Evolutionary conservation across 2,888 invertebrate genomes (phyloP).

Genomic region (Chrysodeixis includens): DNA sequence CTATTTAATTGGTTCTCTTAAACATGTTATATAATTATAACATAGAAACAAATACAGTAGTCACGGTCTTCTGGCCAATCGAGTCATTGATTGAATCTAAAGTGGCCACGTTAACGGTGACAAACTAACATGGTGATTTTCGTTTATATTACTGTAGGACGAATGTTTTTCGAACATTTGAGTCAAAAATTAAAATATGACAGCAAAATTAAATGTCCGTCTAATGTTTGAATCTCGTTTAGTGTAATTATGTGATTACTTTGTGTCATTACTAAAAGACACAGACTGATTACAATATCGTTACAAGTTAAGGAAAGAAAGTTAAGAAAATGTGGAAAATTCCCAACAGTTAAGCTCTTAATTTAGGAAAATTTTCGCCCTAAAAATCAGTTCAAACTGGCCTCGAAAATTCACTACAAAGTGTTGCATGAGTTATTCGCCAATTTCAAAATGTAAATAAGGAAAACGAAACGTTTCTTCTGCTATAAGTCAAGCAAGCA

Average conservation of each 20-base stretch:
- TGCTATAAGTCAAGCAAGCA: not conserved
- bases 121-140: too few relatives aligned
- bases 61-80: too few relatives aligned
- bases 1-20: too few relatives aligned
- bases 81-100: too few relatives aligned
- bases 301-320: not conserved
- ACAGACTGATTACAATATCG: constrained; percentile 4
- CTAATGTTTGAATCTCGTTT: too few relatives aligned
- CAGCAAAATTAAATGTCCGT: too few relatives aligned
- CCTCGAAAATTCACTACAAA: not conserved
- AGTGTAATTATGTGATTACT: not conserved
- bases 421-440: constrained; percentile 7
- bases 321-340: not conserved
- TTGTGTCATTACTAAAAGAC: not conserved
- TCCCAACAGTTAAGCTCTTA: not conserved
- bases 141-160: too few relatives aligned
- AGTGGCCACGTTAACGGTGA: too few relatives aligned
- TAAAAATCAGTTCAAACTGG: not conserved
- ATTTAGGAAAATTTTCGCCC: not conserved
- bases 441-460: not conserved
- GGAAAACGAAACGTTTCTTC: not conserved
- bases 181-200: too few relatives aligned
- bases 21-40: too few relatives aligned
- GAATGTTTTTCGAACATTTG: too few relatives aligned
- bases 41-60: too few relatives aligned